phyloP scores from a whole-genome alignment of 2,888 invertebrate genomes.

The Tenthredo mesomela region DNA sequence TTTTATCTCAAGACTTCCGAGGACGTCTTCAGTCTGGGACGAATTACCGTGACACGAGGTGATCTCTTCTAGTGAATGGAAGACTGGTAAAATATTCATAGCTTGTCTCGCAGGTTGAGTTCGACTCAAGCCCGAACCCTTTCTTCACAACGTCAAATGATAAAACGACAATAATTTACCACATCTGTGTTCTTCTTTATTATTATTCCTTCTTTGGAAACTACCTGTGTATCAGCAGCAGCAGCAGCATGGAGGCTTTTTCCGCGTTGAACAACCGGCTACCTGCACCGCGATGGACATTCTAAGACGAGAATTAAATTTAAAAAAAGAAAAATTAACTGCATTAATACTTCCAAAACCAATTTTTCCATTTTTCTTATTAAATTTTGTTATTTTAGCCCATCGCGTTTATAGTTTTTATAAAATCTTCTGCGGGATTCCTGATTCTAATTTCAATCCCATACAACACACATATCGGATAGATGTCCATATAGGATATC shows the following conservation, averaged over 20 bases:
- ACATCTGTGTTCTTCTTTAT: slow-evolving; percentile 38
- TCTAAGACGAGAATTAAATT: neutral
- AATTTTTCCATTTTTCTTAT: neutral
- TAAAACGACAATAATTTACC: slow-evolving; percentile 52
- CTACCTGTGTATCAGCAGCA: neutral
- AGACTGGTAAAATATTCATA: slow-evolving; percentile 48
- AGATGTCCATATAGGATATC: no score
- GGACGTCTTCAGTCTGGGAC: slow-evolving; percentile 29
- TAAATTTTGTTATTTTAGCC: neutral
- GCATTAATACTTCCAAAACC: neutral
- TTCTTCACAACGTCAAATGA: slow-evolving; percentile 33
- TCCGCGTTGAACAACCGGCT: neutral
- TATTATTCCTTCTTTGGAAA: neutral
- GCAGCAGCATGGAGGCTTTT: neutral
- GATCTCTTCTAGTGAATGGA: slow-evolving; percentile 43
- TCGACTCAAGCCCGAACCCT: slow-evolving; percentile 45
- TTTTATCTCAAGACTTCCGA: slow-evolving; percentile 26
- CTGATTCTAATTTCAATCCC: neutral
- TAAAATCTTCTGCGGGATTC: neutral
- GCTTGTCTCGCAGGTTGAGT: slow-evolving; percentile 12
- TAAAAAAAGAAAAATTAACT: no score
- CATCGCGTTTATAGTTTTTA: neutral
- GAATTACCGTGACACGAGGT: slow-evolving; percentile 51
- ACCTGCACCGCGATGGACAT: neutral
- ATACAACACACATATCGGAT: no score